Conservation (phyloP, 2,888 invertebrate species). For the Harmothoe impar region DNA sequence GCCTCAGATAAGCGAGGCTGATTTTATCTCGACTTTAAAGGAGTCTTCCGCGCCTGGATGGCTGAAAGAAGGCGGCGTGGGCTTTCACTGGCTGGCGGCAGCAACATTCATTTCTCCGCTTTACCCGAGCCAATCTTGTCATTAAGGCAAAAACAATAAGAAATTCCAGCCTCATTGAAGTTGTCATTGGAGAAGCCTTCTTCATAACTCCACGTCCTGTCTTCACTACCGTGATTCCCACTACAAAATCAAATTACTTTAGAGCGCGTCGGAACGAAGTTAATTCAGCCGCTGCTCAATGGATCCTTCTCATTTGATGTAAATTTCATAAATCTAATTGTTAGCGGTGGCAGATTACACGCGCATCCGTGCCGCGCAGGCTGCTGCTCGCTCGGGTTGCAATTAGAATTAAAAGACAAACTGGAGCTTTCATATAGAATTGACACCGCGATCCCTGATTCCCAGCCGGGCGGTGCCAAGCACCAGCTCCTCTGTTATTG, state of each 20-base stretch:
- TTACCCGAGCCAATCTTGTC: slow-evolving; percentile 61
- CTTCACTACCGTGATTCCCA: slow-evolving; percentile 1
- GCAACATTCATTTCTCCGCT: slow-evolving; percentile 44
- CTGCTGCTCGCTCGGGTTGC: slow-evolving; percentile 9
- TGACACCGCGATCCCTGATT: slow-evolving; percentile 33
- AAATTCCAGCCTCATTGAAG: slow-evolving; percentile 58
- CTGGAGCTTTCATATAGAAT: slow-evolving; percentile 3
- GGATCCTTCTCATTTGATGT: slow-evolving; percentile 54
- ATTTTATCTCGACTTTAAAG: slow-evolving; percentile 48
- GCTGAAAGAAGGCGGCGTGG: background rate
- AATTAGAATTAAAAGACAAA: slow-evolving; percentile 61
- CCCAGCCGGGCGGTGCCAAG: background rate
- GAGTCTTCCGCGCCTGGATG: slow-evolving; percentile 27
- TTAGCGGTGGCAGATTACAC: slow-evolving; percentile 56
- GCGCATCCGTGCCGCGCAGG: slow-evolving; percentile 14
- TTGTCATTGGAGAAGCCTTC: slow-evolving; percentile 49
- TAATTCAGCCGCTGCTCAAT: slow-evolving; percentile 32
- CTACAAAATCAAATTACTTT: slow-evolving; percentile 56
- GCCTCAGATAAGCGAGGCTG: slow-evolving; percentile 39
- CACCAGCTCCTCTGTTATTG: slow-evolving; percentile 11
- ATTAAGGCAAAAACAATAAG: slow-evolving; percentile 60
- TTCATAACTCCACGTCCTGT: slow-evolving; percentile 21
- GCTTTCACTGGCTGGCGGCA: slow-evolving; percentile 23
- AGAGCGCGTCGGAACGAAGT: slow-evolving; percentile 56
- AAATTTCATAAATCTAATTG: slow-evolving; percentile 63